Percentiles rank a stretch among this genome's conserved stretches.
These are phyloP conservation scores for Electrona antarctica DNA, from an alignment of 2,113 vertebrate species.

Conservation along the genomic window DNA sequence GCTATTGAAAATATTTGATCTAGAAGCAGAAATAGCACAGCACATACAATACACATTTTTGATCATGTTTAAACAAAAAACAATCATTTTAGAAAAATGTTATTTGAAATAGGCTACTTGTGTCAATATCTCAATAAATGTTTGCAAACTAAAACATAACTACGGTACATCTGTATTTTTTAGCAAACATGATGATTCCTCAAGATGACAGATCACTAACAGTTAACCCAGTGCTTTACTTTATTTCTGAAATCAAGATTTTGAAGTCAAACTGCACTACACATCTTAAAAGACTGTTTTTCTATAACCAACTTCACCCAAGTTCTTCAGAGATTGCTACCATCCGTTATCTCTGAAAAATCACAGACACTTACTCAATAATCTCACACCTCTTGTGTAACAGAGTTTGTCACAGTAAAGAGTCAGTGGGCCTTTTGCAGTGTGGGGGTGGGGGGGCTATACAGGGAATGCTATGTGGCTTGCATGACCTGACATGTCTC, in stretches of 20 bases:
- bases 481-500: slow-evolving; percentile 83
- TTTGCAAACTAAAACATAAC: no score
- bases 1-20: no score
- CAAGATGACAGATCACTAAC: neutral
- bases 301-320: slow-evolving; percentile 11
- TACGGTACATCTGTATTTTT: no score
- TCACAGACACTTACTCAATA: slow-evolving; percentile 46
- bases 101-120: no score
- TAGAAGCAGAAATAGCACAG: no score
- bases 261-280: neutral
- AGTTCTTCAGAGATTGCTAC: slow-evolving; percentile 40
- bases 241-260: neutral
- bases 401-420: slow-evolving; percentile 52
- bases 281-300: neutral
- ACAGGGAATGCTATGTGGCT: slow-evolving; percentile 82
- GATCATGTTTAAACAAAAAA: no score
- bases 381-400: slow-evolving; percentile 71
- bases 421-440: slow-evolving; percentile 52
- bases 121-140: no score
- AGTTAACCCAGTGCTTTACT: neutral
- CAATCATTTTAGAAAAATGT: no score
- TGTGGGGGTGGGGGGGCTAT: slow-evolving; percentile 59
- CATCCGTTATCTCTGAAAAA: slow-evolving; percentile 43
- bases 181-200: no score
- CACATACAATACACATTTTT: no score